phyloP scores from a whole-genome alignment of 2,797 vertebrate species.

The Antrozous pallidus region DNA sequence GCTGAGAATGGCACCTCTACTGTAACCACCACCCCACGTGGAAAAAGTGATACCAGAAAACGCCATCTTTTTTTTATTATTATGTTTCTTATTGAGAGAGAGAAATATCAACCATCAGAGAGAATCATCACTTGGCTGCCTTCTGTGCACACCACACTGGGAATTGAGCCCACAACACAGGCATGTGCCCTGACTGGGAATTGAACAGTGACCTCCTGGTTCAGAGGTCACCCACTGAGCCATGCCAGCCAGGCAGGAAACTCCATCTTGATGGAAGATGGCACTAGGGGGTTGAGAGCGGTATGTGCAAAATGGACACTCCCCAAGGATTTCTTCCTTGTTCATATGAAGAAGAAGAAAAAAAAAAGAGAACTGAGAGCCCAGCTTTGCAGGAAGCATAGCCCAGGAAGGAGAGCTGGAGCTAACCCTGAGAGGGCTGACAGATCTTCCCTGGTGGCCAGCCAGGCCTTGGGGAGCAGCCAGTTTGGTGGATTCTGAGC shows the following conservation, averaged over 20 bases:
- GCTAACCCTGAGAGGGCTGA: background rate
- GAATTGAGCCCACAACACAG: too few relatives aligned
- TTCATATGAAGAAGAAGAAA: background rate
- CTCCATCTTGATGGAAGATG: background rate
- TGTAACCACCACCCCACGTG: background rate
- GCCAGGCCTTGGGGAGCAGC: background rate
- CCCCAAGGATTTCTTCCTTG: background rate
- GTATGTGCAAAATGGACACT: background rate
- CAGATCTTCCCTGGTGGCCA: background rate
- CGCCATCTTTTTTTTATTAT: background rate
- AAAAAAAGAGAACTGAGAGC: background rate
- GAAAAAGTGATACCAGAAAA: background rate
- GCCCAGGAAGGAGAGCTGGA: background rate
- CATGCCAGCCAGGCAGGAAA: background rate
- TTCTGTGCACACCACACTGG: too few relatives aligned
- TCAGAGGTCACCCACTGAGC: too few relatives aligned
- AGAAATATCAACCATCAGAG: too few relatives aligned
- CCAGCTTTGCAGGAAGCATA: background rate
- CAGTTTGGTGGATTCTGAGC: background rate
- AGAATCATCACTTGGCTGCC: too few relatives aligned
- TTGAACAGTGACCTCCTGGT: too few relatives aligned
- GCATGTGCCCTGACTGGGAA: too few relatives aligned
- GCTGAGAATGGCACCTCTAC: background rate
- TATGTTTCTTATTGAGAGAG: too few relatives aligned
- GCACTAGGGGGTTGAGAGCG: background rate